Conservation (phyloP, 2,888 invertebrate species). For the Hirudinaria manillensis region DNA sequence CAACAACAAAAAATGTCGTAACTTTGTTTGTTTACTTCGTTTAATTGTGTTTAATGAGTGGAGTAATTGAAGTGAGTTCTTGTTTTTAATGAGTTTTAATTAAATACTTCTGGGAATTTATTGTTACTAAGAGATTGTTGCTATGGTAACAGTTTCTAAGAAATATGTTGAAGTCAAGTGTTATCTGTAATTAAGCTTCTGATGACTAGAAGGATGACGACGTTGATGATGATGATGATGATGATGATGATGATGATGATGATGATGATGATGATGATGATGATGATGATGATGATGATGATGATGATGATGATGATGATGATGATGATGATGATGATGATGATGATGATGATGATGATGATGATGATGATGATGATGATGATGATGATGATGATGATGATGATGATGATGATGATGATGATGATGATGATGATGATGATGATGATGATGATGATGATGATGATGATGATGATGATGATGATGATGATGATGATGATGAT, state of each 20-base stretch:
- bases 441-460: not conserved
- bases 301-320: constrained; percentile 23
- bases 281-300: constrained; percentile 27
- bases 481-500: constrained; percentile 27
- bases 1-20: too few relatives aligned
- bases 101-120: too few relatives aligned
- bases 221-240: constrained; percentile 18
- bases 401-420: constrained; percentile 14
- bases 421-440: constrained; percentile 18
- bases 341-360: constrained; percentile 3
- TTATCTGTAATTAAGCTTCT: not conserved
- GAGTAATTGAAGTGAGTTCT: too few relatives aligned
- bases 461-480: not conserved
- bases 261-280: constrained; percentile 24
- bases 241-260: constrained; percentile 17
- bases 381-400: constrained; percentile 12
- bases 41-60: too few relatives aligned
- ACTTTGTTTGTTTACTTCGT: too few relatives aligned
- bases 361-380: constrained; percentile 2
- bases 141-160: too few relatives aligned
- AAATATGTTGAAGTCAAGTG: not conserved
- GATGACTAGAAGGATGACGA: constrained; percentile 26
- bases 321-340: constrained; percentile 22
- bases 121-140: too few relatives aligned
- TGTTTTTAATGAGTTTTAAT: too few relatives aligned